Conservation (phyloP, 2,113 vertebrate species). For the Petroica traversi region DNA sequence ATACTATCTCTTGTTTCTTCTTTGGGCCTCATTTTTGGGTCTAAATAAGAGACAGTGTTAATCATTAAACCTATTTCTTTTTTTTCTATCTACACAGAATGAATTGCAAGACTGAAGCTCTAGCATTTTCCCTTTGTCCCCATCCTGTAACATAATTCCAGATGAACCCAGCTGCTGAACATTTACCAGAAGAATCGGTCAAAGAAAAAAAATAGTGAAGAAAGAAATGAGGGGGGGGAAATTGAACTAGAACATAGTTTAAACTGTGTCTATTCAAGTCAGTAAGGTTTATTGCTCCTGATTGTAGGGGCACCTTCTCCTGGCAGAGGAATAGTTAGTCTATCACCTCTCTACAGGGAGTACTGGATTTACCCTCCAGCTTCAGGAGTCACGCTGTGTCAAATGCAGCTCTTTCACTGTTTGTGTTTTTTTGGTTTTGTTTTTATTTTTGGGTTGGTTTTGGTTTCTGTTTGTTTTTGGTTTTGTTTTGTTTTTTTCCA, state of each 20-base stretch:
- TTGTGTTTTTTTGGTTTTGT: background rate
- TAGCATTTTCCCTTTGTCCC: background rate
- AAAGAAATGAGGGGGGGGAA: background rate
- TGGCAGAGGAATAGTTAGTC: background rate
- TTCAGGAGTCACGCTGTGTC: background rate
- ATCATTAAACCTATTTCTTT: background rate
- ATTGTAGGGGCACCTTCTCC: background rate
- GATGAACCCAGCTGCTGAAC: background rate
- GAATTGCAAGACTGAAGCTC: background rate
- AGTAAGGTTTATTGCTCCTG: background rate
- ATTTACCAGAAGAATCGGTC: background rate
- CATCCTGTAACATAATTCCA: background rate
- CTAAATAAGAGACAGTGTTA: background rate
- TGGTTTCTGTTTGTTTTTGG: too few species aligned
- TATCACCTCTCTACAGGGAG: background rate
- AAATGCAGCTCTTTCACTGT: background rate
- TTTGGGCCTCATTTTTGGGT: background rate
- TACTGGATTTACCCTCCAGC: background rate
- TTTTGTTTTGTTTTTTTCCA: too few species aligned
- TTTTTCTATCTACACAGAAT: background rate
- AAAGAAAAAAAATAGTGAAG: background rate
- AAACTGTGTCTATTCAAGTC: background rate
- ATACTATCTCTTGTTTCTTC: background rate
- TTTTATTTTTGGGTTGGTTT: background rate
- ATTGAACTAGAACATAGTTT: background rate